Conservation (phyloP, 2,797 vertebrate genomes). For the Champsocephalus esox region DNA sequence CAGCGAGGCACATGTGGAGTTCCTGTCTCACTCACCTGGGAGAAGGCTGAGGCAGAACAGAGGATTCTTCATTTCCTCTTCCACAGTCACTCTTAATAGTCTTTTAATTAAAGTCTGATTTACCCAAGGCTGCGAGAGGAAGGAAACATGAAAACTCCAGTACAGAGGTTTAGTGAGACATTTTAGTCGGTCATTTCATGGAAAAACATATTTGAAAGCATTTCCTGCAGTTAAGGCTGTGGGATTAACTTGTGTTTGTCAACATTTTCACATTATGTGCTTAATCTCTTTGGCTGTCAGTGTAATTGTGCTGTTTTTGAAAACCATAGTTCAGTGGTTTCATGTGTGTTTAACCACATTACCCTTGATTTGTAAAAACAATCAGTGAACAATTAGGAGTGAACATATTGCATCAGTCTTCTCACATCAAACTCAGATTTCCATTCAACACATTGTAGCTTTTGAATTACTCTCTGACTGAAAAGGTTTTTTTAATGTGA, state of each 20-base stretch:
- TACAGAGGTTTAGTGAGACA: constrained; percentile 30
- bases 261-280: constrained; percentile 22
- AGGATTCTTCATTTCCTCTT: constrained; percentile 74
- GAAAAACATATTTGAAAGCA: constrained; percentile 54
- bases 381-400: constrained; percentile 11
- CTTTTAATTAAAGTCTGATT: constrained; percentile 78
- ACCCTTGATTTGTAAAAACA: constrained; percentile 25
- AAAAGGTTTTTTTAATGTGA: neutral
- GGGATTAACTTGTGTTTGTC: constrained; percentile 38
- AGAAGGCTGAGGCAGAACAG: constrained; percentile 63
- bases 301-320: constrained; percentile 17
- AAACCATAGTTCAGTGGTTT: constrained; percentile 2
- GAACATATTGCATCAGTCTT: constrained; percentile 4
- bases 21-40: constrained; percentile 74
- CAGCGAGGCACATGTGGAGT: constrained; percentile 71
- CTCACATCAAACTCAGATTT: constrained; percentile 13
- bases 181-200: constrained; percentile 55
- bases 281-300: constrained; percentile 7
- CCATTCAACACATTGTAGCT: neutral
- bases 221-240: constrained; percentile 46
- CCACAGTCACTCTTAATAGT: constrained; percentile 78
- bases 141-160: constrained; percentile 31
- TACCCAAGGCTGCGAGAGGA: constrained; percentile 43
- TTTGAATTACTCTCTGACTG: constrained; percentile 20
- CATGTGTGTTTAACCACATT: constrained; percentile 11